Evolutionary conservation across 2,888 invertebrate species (phyloP), one percentile per base, ranked within the genome.

Genomic region (Eurytoma californica): DNA sequence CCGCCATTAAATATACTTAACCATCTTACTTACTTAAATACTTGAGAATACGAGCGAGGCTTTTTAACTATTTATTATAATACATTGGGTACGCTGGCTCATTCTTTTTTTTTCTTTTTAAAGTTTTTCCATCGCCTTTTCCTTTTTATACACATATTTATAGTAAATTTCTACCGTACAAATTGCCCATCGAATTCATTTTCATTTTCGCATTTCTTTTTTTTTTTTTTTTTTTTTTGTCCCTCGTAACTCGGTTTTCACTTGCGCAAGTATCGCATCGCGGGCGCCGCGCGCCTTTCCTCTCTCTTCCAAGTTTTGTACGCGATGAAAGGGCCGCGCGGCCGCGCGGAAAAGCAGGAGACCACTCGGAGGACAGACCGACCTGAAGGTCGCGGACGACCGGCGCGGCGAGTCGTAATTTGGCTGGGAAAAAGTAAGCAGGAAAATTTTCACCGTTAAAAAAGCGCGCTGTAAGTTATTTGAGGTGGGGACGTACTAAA

Each of bases 21-120:
- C 47, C 76, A 49, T 28, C 13, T 78, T 75, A 80, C 61, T 67
- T 79, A 74, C 80, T 83, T 83, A 82, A 87, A 88, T 88, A 88
- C 86, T 89, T 88, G 84, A 84, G 85, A 88, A 87, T 88, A 88
- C 86, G 86, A 87, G 88, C 87, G 87, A 88, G 86, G 88, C 84
- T 86, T 88, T 82, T 84, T 80, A 83, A 82, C 82, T 80, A 81
- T 83, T 84, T 68, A 79, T 79, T 82, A 84, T 82, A 83, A 83
- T 83, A 85, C 83, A 84, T 83, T 83, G 82, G 81, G 80, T 83
- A 82, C 77, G 79, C 66, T 73, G 68, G 66, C 67, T 68, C 77
- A 20, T 69, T 69, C 13, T 69, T 61, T 73, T 69, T 69, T 18
- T 16, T 20, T 68, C 2, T 61, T 28, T 60, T 67, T 4, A 39